Base-by-base conservation (phyloP, 2,888 invertebrate genomes). In the Parasteatoda lunata region DNA sequence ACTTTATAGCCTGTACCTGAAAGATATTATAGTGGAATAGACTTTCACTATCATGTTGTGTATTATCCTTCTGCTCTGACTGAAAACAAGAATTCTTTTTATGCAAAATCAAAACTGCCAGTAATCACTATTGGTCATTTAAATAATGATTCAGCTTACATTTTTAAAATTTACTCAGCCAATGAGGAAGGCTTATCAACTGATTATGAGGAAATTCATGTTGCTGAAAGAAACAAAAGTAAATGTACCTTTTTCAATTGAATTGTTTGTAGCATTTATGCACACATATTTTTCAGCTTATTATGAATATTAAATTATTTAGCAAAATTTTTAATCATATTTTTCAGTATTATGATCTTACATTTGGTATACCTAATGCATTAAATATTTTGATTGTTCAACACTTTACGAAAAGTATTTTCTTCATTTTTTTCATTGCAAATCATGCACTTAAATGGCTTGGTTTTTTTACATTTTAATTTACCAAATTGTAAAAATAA, bases 101-200 rank as follows among this genome's bases (percentile, higher is more conserved):
- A 45, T 82, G 69, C 64, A 8, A 73, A 59, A n/a, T 73, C 81
- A 9, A n/a, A 52, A 15, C 15, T 30, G 3, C 66, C 77, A 11
- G 54, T 30, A 64, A 75, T 79, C 5, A 75, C 70, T 30, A 76
- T 89, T 15, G 79, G 78, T 66, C 59, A 81, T 54, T 71, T 89
- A 48, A 11, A 78, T 8, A 81, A 78, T 47, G 70, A 88, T 11
- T 52, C 69, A 3, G 66, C 84, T 4, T 89, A 88, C 45, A 45
- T n/a, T n/a, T 82, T 89, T 49, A 68, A 73, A 8, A 68, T 89
- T 64, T 80, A 88, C 84, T 81, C 84, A 54, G 80, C 82, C 49
- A 89, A 89, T n/a, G 66, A 77, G 30, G 68, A 78, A 66, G 89
- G 89, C 9, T 11, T 89, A 13, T 89, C 89, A 30, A 51, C 48